Conservation (phyloP, 2,888 invertebrate species). For the Pseudococcus longispinus region DNA sequence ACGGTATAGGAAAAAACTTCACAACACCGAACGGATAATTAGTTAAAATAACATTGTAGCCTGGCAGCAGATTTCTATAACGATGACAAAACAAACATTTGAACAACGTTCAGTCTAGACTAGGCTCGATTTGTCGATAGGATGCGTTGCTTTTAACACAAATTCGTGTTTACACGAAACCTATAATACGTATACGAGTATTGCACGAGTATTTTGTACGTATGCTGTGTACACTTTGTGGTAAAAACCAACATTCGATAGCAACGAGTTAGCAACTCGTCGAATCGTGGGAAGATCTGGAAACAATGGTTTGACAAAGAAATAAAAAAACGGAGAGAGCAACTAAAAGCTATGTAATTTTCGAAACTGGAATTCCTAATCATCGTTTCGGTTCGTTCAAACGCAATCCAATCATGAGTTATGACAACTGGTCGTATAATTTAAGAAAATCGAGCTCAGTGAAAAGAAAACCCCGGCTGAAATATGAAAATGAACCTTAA, state of each 20-base stretch:
- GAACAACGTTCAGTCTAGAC: conserved; percentile 22
- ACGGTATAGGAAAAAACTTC: background rate
- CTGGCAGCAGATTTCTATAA: conserved; percentile 8
- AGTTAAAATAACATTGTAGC: background rate
- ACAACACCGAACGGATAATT: background rate
- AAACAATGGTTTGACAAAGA: background rate
- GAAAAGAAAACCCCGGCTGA: background rate
- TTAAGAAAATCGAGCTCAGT: background rate
- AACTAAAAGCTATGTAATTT: background rate
- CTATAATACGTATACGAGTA: background rate
- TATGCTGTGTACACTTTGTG: background rate
- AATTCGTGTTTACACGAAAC: conserved; percentile 14
- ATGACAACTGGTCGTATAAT: conserved; percentile 28
- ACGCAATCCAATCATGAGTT: background rate
- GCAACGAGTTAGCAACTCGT: background rate
- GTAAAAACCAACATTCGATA: background rate
- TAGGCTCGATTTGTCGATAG: background rate
- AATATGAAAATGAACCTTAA: conserved; percentile 40
- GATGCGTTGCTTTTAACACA: background rate
- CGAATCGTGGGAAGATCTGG: background rate
- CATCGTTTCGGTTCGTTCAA: background rate
- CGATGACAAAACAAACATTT: conserved; percentile 23
- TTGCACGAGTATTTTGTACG: background rate
- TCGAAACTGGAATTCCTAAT: background rate
- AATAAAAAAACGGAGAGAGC: background rate